Conservation (phyloP, 2,888 invertebrate species). For the Cheilosia scutellata region DNA sequence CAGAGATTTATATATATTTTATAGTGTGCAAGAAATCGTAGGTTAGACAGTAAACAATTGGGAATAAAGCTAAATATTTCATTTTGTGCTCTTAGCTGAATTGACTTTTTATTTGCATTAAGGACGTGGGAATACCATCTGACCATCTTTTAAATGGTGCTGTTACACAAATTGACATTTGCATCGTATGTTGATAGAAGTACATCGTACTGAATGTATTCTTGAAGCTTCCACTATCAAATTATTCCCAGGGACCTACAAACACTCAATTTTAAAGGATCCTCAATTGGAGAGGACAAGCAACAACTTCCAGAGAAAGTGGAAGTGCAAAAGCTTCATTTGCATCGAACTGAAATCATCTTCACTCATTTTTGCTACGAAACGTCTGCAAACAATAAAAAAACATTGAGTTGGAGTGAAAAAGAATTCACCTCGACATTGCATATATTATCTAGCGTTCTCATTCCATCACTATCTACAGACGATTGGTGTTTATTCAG, state of each 20-base stretch:
- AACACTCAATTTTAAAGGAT: no score
- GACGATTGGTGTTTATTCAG: slow-evolving; percentile 29
- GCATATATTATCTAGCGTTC: slow-evolving; percentile 52
- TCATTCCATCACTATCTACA: slow-evolving; percentile 36
- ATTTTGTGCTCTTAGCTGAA: not conserved
- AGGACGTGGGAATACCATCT: not conserved
- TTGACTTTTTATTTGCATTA: not conserved
- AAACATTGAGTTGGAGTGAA: not conserved
- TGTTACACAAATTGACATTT: no score
- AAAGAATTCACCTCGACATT: slow-evolving; percentile 26
- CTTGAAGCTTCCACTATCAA: no score
- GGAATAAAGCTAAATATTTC: slow-evolving; percentile 74
- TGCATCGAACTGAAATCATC: no score
- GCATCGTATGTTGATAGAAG: no score
- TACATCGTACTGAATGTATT: no score
- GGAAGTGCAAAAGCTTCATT: no score
- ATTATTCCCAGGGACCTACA: no score
- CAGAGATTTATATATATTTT: slow-evolving; percentile 27
- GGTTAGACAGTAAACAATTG: slow-evolving; percentile 31
- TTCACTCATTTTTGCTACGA: no score
- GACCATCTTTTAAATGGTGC: not conserved
- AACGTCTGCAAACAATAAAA: not conserved
- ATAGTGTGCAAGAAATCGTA: slow-evolving; percentile 24
- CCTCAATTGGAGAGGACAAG: no score
- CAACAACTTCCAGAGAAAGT: no score